Conservation (phyloP, 2,888 invertebrate species). For the Myopa testacea region DNA sequence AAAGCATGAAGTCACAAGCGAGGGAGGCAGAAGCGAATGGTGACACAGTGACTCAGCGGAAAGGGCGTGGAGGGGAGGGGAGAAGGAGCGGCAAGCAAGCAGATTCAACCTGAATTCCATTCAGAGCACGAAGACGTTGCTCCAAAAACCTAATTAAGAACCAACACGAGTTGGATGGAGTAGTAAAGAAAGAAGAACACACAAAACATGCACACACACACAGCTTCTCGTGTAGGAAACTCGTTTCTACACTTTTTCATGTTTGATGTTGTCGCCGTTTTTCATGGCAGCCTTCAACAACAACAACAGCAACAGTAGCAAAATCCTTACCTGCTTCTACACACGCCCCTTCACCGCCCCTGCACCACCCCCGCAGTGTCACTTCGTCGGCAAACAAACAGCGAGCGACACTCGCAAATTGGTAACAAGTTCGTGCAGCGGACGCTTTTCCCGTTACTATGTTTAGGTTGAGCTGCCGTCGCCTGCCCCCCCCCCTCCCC, state of each 20-base stretch:
- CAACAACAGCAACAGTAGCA: not conserved
- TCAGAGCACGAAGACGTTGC: constrained; percentile 28
- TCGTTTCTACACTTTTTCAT: not conserved
- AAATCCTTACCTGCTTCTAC: not conserved
- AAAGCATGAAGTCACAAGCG: not conserved
- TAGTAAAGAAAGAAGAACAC: not conserved
- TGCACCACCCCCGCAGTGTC: not conserved
- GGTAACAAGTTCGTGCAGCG: constrained; percentile 23
- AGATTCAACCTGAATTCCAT: not conserved
- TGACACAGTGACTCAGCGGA: not conserved
- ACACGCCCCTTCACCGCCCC: not conserved
- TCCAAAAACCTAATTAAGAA: constrained; percentile 25
- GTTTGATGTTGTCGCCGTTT: too few species aligned
- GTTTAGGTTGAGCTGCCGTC: not conserved
- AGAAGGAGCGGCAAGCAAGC: not conserved
- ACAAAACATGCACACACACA: not conserved
- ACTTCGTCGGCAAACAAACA: not conserved
- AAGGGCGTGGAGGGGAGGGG: not conserved
- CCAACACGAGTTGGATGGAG: constrained; percentile 12
- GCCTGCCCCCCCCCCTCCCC: not conserved
- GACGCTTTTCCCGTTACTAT: not conserved
- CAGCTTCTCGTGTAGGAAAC: constrained; percentile 22
- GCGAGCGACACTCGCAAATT: constrained; percentile 28
- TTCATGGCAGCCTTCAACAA: not conserved
- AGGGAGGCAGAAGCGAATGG: not conserved